phyloP scores from a whole-genome alignment of 2,888 invertebrate genomes.

The Tenthredo mesomela region DNA sequence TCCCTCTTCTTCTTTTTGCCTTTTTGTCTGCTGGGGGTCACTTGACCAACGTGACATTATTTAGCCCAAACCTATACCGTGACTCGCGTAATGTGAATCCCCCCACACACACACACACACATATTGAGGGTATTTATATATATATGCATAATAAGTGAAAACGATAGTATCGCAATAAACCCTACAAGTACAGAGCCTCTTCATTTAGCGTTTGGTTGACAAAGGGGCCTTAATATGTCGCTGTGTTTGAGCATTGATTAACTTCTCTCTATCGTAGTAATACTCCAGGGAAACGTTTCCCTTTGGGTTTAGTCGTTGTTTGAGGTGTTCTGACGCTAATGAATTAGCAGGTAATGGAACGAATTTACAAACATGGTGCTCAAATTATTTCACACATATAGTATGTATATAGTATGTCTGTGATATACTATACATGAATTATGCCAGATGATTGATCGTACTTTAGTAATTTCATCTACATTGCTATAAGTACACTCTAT shows the following conservation, averaged over 20 bases:
- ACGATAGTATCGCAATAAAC: not conserved
- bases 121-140: not conserved
- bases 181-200: not conserved
- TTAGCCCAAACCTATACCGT: not conserved
- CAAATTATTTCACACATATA: not conserved
- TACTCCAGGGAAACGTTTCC: conserved; percentile 11
- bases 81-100: not conserved
- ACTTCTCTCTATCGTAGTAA: not conserved
- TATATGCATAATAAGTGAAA: not conserved
- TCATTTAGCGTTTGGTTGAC: not conserved
- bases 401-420: too few species aligned
- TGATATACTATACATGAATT: not conserved
- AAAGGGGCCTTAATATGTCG: not conserved
- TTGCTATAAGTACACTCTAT: not conserved
- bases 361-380: not conserved
- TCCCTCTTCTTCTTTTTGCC: not conserved
- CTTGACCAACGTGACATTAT: not conserved
- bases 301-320: not conserved
- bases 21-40: not conserved
- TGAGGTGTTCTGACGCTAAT: not conserved
- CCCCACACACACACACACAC: not conserved
- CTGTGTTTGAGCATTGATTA: conserved; percentile 29
- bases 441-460: not conserved
- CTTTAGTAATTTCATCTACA: not conserved
- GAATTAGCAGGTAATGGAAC: not conserved